Conservation (phyloP, 2,888 invertebrate species). For the Catocala nupta region DNA sequence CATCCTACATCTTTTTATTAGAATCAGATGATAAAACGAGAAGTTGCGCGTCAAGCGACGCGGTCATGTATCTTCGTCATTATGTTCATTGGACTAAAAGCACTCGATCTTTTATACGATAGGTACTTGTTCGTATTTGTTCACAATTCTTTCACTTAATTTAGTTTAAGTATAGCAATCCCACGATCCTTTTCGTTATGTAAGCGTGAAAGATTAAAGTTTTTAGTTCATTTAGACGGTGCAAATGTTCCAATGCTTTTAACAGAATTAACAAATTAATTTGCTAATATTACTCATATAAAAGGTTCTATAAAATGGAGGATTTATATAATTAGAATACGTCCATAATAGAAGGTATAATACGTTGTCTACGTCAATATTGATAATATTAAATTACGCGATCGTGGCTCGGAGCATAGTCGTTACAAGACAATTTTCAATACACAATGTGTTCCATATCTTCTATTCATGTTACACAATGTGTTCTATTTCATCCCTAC, state of each 20-base stretch:
- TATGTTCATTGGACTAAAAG: constrained; percentile 70
- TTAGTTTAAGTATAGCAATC: constrained; percentile 64
- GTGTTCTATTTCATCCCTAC: constrained; percentile 35
- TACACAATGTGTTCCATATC: constrained; percentile 26
- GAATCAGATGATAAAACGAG: constrained; percentile 22
- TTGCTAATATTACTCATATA: constrained; percentile 19
- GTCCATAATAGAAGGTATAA: not conserved
- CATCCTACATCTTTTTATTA: constrained; percentile 4
- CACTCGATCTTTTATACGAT: constrained; percentile 65
- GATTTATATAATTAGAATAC: constrained; percentile 11
- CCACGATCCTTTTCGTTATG: constrained; percentile 51
- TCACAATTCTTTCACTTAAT: constrained; percentile 66
- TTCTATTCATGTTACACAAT: constrained; percentile 36
- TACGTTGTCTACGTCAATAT: not conserved
- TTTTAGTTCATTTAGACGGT: constrained; percentile 31
- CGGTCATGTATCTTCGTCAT: constrained; percentile 51
- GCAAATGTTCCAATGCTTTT: constrained; percentile 26
- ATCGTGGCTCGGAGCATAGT: constrained; percentile 11
- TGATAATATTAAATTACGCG: constrained; percentile 17
- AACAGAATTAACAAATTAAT: constrained; percentile 13
- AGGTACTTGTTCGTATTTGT: constrained; percentile 57
- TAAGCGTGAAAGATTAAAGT: constrained; percentile 45
- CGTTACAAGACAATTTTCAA: constrained; percentile 41
- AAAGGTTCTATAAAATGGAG: constrained; percentile 4
- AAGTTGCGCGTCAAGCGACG: constrained; percentile 36